A percentile compares a stretch with the other conserved stretches of the same genome.
Conservation (phyloP, 2,888 invertebrate species). For the Altica lythri region DNA sequence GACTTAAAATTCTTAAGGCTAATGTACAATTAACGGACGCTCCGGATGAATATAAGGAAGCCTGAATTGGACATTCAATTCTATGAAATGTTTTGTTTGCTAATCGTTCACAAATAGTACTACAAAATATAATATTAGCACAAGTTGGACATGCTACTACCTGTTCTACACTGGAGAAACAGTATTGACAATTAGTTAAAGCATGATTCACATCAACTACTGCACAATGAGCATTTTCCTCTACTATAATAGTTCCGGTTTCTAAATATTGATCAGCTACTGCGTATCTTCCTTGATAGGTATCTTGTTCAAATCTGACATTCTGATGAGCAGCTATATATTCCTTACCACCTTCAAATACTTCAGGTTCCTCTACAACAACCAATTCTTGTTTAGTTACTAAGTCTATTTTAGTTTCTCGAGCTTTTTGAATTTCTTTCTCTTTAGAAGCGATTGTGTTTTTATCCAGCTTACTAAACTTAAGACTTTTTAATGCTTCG, state of each 20-base stretch:
- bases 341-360: constrained; percentile 56
- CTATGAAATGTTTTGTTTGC: constrained; percentile 60
- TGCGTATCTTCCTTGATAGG: constrained; percentile 73
- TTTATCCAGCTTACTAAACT: constrained; percentile 66
- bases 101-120: constrained; percentile 67
- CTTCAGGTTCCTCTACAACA: constrained; percentile 60
- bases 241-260: constrained; percentile 73
- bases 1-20: constrained; percentile 76
- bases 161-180: constrained; percentile 63
- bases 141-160: constrained; percentile 72
- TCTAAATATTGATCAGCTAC: constrained; percentile 70
- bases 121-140: constrained; percentile 75
- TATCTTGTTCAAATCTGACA: constrained; percentile 67
- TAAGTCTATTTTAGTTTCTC: constrained; percentile 58
- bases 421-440: constrained; percentile 42
- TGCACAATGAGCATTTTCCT: constrained; percentile 75
- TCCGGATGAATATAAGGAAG: constrained; percentile 73
- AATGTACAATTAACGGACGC: constrained; percentile 81
- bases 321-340: constrained; percentile 64
- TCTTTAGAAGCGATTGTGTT: constrained; percentile 53
- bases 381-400: constrained; percentile 62
- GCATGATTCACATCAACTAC: constrained; percentile 72
- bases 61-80: constrained; percentile 74
- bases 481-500: constrained; percentile 69
- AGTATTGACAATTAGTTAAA: constrained; percentile 73